Evolutionary conservation across 2,113 vertebrate genomes (phyloP).

Genomic region (Numenius arquata): DNA sequence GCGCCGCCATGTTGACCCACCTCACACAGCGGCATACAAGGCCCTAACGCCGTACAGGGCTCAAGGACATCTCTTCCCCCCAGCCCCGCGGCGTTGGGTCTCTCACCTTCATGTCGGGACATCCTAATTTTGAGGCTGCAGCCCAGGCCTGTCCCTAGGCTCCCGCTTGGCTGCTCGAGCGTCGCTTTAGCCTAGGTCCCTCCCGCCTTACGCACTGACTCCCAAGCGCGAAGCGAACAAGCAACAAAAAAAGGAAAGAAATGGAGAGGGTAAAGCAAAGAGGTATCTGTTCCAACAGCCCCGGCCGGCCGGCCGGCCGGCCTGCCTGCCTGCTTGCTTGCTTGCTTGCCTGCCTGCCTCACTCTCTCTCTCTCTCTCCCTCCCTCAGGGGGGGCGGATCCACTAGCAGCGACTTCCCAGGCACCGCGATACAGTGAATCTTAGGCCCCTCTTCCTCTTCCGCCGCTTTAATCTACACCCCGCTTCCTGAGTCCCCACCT

Average conservation of each 20-base stretch:
- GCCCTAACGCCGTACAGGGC: background rate
- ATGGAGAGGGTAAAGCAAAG: background rate
- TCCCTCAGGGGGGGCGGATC: constrained; percentile 18
- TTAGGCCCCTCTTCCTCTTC: constrained; percentile 75
- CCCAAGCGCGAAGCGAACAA: background rate
- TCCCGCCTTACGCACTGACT: background rate
- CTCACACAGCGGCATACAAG: constrained; percentile 10
- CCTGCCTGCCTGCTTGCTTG: background rate
- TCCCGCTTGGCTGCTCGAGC: background rate
- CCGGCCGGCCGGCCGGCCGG: constrained; percentile 63
- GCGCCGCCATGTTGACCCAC: constrained; percentile 48
- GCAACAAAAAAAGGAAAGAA: background rate
- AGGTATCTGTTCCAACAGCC: background rate
- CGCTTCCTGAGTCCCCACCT: background rate
- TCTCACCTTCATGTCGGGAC: constrained; percentile 91
- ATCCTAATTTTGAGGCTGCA: constrained; percentile 75
- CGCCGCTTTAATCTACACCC: constrained; percentile 18
- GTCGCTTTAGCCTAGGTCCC: constrained; percentile 65
- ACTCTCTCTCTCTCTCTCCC: background rate
- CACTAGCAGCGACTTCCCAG: constrained; percentile 59
- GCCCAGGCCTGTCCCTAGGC: constrained; percentile 23
- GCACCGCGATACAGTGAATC: constrained; percentile 20
- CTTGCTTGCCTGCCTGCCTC: background rate
- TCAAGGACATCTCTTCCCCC: background rate
- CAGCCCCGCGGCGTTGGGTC: background rate